Evolutionary conservation across 2,797 vertebrate species (phyloP).

Genomic region (Hemitrygon akajei): DNA sequence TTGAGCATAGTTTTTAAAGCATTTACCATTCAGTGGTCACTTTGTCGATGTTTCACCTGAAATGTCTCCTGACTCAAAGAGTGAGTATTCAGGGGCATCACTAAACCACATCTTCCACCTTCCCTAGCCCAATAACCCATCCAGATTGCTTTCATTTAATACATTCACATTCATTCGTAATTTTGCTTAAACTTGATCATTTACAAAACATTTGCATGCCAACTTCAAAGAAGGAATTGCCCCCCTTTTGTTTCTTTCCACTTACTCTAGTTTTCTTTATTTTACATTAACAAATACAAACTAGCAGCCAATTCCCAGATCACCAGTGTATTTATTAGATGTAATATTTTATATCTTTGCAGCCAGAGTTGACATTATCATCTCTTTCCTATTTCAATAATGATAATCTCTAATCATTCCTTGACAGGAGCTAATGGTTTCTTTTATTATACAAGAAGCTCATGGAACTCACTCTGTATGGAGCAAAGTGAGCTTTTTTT

Average conservation of each 20-base stretch:
- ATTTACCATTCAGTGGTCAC: not conserved
- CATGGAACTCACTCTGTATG: conserved; percentile 59
- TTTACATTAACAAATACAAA: conserved; percentile 1
- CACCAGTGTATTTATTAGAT: conserved; percentile 84
- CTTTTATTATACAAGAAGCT: conserved; percentile 80
- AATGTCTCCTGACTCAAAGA: not conserved
- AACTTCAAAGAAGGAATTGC: not conserved
- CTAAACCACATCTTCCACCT: not conserved
- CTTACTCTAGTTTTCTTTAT: conserved; percentile 10
- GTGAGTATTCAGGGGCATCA: not conserved
- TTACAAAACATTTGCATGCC: not conserved
- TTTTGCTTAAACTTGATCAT: not conserved
- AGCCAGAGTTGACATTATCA: conserved; percentile 81
- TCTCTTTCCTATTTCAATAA: conserved; percentile 95
- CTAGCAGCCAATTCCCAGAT: conserved; percentile 63
- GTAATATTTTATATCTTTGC: conserved; percentile 93
- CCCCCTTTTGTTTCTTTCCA: not conserved
- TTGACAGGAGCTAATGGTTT: conserved; percentile 88
- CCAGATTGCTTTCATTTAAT: not conserved
- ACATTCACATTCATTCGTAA: not conserved
- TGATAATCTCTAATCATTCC: conserved; percentile 77
- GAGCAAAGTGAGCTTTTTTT: conserved; percentile 60
- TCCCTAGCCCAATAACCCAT: not conserved
- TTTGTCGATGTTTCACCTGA: not conserved
- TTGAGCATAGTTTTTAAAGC: too few species aligned